Evolutionary conservation across 1,140 invertebrate species (phyloP), one percentile per base, ranked within the genome.

Genomic region (Lepidostoma basale): DNA sequence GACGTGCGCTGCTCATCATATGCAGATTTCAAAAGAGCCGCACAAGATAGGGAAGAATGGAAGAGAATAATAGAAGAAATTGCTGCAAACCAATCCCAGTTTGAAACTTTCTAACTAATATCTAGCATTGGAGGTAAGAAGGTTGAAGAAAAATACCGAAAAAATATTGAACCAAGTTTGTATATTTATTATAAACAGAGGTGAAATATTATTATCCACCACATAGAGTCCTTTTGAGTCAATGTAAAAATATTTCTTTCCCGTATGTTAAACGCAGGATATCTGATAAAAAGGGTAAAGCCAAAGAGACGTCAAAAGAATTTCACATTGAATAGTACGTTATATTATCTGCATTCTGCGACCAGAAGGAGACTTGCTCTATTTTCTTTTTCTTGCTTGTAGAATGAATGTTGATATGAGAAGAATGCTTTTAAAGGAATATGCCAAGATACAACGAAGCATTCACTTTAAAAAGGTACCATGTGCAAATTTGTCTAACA

Each of bases 341-440:
- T n/a, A n/a, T n/a, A 22, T 12, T n/a, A 1, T n/a, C 18, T 49
- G 45, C 22, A 49, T 49, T 49, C 45, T 49, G 22, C 25, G 45
- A 49, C 45, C 45, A 23, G 12, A 49, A 12, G 22, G 9, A 25
- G 44, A 12, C 4, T 25, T 25, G 22, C 8, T 49, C 45, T 49
- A 49, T 49, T 49, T 49, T 49, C 8, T 23, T 49, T 49, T 18
- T 23, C 22, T 49, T 49, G 45, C 45, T 23, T 12, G 10, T 8
- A 25, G 45, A 23, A 3, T 23, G 45, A 23, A 49, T 49, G 45
- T 49, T 49, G 45, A 49, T 49, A 49, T 49, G 22, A 23, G 12
- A 49, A 12, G 45, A 49, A 49, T 49, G 45, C 12, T 23, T 49
- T 49, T 36, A 49, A 49, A 25, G 12, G 45, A 49, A 49, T 25